phyloP scores from a whole-genome alignment of 2,888 invertebrate species.

The Gymnosoma rotundatum region DNA sequence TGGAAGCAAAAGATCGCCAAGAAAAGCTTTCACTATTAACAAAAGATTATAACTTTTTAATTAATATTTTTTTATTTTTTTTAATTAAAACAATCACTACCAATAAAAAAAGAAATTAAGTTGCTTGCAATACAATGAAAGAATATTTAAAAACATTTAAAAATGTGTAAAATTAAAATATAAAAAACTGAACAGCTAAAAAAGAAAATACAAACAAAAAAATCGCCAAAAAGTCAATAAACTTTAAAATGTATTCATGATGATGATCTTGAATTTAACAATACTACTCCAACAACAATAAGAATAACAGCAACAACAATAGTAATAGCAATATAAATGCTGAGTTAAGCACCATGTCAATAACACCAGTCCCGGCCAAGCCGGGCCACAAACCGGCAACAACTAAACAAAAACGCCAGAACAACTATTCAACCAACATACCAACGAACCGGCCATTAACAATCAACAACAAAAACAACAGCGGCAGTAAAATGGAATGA shows the following conservation, averaged over 20 bases:
- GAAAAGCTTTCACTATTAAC: slow-evolving; percentile 21
- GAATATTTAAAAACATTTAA: slow-evolving; percentile 43
- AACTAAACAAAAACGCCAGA: slow-evolving; percentile 67
- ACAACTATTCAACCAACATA: slow-evolving; percentile 63
- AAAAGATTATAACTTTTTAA: slow-evolving; percentile 48
- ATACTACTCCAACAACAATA: slow-evolving; percentile 40
- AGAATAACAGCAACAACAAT: slow-evolving; percentile 35
- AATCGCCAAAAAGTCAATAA: slow-evolving; percentile 66
- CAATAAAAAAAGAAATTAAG: slow-evolving; percentile 16
- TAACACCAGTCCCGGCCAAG: slow-evolving; percentile 63
- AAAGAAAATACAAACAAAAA: slow-evolving; percentile 46
- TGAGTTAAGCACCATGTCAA: slow-evolving; percentile 69
- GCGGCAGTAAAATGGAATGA: not conserved
- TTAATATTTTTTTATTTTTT: not conserved
- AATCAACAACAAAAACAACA: slow-evolving; percentile 3
- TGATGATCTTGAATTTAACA: slow-evolving; percentile 70
- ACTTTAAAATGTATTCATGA: slow-evolving; percentile 70
- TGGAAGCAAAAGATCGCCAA: not conserved
- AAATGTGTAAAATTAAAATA: slow-evolving; percentile 22
- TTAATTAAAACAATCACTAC: not conserved
- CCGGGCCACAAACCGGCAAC: slow-evolving; percentile 52
- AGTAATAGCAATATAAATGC: slow-evolving; percentile 44
- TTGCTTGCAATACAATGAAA: slow-evolving; percentile 21
- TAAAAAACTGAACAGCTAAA: slow-evolving; percentile 52
- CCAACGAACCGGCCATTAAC: slow-evolving; percentile 31